Evolutionary conservation across 2,113 vertebrate species (phyloP), one percentile per base, ranked within the genome.

Genomic region (Campylorhamphus procurvoides): DNA sequence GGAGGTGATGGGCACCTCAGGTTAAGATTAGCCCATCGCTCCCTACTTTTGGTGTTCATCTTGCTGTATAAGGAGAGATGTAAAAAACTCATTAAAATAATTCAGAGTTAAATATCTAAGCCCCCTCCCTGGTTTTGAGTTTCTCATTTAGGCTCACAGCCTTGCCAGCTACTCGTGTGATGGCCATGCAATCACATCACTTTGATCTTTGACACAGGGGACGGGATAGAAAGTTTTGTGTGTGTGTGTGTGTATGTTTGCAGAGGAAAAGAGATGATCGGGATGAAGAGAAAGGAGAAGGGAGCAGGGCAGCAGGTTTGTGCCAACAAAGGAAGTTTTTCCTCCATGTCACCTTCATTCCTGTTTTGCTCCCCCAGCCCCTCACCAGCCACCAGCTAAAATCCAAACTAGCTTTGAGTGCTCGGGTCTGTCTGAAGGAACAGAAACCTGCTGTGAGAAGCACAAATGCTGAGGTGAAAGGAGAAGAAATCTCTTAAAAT

Each of bases 281-380:
- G 81, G 13, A 22, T 39, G 47, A 85, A 29, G 35, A 64, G 25
- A 52, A 89, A 42, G 19, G 25, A 53, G n/a, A 49, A 53, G n/a
- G 27, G 8, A 71, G 28, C 31, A 46, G 33, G 7, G 37, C 33
- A 67, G 42, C n/a, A 82, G 52, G 42, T 79, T 68, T 46, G 10
- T 72, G 35, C 62, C 66, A 72, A 13, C 7, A 25, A 58, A 59
- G 50, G 15, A 69, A 4, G 1, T 4, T 75, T 72, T 78, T 20
- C 28, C 42, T 60, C 35, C 46, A 14, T 0, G 0, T 14, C 56
- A 31, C 39, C 11, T 85, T 63, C 1, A 1, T 28, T 79, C 12
- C 71, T 63, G 29, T 44, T 74, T 79, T 47, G 14, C n/a, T 67
- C 19, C 35, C 23, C 56, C 69, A 71, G n/a, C 13, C 42, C 60